Base-by-base conservation (phyloP, 2,888 invertebrate genomes). In the Epicampocera succincta region DNA sequence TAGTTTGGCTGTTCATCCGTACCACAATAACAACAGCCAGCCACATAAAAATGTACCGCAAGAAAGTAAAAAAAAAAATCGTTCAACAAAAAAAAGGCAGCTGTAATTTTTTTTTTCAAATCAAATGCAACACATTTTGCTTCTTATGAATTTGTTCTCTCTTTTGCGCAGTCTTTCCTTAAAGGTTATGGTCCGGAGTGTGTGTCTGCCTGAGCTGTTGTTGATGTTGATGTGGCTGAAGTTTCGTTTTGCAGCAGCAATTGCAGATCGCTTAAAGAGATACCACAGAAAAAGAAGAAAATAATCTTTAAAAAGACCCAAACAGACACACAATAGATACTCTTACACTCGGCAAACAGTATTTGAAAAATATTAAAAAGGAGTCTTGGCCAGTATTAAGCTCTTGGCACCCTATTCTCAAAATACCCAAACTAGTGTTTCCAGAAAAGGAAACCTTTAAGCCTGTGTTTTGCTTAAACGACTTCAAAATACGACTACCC, bases 31-130 rank as follows among this genome's bases (percentile, higher is more conserved):
- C 19, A 73, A 54, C 42, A 38, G 17, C 69, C 65, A 63, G 72
- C 73, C 63, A 74, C 82, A 82, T 74, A 56, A 82, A 78, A 69
- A 69, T 78, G 60, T 74, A 78, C 82, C 82, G 69, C 82, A 73
- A 77, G 56, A 40, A 33, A 17, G 21, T 29, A 40, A 65, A 54
- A 66, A 12, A 42, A 63, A 46, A 12, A 13, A 9, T 5, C 25
- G 25, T 40, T 3, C 52, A 42, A 38, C 19, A 40, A 68, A 73
- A 48, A n/a, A 63, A 60, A 72, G n/a, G 48, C 78, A 74, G 77
- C 82, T 78, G 82, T 66, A 66, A 13, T 68, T 73, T 73, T 80
- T 60, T 69, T 80, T 66, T 69, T 54, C 9, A 74, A 76, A 74
- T 65, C 69, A 78, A 82, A 82, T 74, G 60, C 69, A 68, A 38